These are phyloP conservation scores for Meiosimyza platycephala DNA, from an alignment of 2,888 invertebrate species.

Conservation along the genomic window DNA sequence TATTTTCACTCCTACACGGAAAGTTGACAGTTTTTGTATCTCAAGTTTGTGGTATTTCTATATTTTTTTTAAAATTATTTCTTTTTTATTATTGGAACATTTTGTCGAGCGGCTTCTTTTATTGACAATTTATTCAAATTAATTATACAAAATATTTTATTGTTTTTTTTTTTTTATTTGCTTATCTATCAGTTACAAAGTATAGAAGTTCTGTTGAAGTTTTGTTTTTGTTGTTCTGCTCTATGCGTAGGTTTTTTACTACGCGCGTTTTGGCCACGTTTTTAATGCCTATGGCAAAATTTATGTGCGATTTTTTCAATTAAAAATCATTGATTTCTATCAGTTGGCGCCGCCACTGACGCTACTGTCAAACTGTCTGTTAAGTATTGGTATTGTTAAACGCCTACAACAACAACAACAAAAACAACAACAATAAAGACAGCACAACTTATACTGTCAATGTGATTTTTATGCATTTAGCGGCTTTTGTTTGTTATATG, in stretches of 20 bases:
- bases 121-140: neutral
- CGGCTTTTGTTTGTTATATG: neutral
- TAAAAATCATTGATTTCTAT: constrained; percentile 2
- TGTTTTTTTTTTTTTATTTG: neutral
- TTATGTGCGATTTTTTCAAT: constrained; percentile 14
- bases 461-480: constrained; percentile 8
- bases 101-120: constrained; percentile 7
- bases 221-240: too few relatives aligned
- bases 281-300: neutral
- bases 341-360: constrained; percentile 7
- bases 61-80: neutral
- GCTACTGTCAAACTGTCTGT: neutral
- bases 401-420: constrained; percentile 7
- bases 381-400: neutral
- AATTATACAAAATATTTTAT: constrained; percentile 1
- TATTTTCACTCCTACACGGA: neutral
- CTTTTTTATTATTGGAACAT: neutral
- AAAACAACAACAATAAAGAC: neutral
- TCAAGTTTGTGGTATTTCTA: neutral
- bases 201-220: too few relatives aligned
- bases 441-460: neutral
- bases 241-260: neutral
- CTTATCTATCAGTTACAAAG: neutral
- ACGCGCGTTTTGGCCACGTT: neutral
- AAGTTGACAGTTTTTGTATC: neutral